Evolutionary conservation across 2,113 vertebrate species (phyloP).

Genomic region (Elgaria multicarinata): DNA sequence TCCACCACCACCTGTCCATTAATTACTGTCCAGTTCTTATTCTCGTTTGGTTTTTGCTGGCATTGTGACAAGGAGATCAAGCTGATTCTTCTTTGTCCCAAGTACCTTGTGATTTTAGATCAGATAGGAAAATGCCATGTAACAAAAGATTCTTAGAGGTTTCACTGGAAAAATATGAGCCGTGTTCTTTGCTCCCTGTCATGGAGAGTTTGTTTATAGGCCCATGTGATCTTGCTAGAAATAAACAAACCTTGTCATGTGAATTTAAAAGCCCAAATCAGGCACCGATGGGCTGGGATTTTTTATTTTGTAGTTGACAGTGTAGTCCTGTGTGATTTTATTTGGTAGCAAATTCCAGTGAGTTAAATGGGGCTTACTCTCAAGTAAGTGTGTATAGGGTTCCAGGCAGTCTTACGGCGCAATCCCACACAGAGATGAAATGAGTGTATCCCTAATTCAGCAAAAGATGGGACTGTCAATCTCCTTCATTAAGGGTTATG

Average conservation of each 20-base stretch:
- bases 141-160: neutral
- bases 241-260: slow-evolving; percentile 7
- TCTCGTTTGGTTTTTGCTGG: neutral
- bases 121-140: slow-evolving; percentile 1
- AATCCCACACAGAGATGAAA: neutral
- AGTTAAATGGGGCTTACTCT: neutral
- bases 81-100: neutral
- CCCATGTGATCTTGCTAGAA: neutral
- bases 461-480: neutral
- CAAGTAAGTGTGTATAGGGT: neutral
- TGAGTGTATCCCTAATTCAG: neutral
- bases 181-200: neutral
- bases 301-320: neutral
- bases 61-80: neutral
- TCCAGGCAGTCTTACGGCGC: neutral
- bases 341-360: neutral
- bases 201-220: neutral
- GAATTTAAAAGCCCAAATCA: neutral
- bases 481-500: neutral
- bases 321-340: neutral
- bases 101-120: neutral
- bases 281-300: slow-evolving; percentile 38
- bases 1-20: too few relatives aligned
- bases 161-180: slow-evolving; percentile 13
- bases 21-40: too few relatives aligned